Evolutionary conservation across 1,140 invertebrate species (phyloP).

Genomic region (Drosophila nebulosa): DNA sequence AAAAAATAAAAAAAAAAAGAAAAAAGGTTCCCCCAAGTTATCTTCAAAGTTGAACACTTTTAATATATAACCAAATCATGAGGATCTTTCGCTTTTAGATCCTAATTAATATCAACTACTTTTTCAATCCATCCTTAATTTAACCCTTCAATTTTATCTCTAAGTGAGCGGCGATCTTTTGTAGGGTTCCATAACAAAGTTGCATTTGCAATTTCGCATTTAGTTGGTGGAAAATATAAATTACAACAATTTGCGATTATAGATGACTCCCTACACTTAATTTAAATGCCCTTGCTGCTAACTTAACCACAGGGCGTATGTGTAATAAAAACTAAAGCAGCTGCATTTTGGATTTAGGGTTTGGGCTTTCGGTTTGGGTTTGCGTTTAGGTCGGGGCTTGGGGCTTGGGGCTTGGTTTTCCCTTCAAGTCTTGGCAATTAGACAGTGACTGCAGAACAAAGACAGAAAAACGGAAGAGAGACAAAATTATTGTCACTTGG

Average conservation of each 20-base stretch:
- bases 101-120: too few relatives aligned
- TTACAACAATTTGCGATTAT: conserved; percentile 20
- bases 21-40: too few relatives aligned
- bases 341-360: conserved; percentile 31
- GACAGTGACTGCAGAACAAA: conserved; percentile 67
- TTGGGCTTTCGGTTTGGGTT: conserved; percentile 31
- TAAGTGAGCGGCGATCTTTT: not conserved
- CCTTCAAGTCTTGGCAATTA: conserved; percentile 69
- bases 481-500: conserved; percentile 75
- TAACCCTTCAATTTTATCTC: too few relatives aligned
- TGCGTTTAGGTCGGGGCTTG: not conserved
- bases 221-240: conserved; percentile 6
- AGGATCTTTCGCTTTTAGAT: too few relatives aligned
- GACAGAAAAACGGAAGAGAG: conserved; percentile 30
- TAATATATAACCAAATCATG: too few relatives aligned
- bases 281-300: conserved; percentile 28
- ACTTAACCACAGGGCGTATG: conserved; percentile 63
- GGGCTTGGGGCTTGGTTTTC: conserved; percentile 6
- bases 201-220: not conserved
- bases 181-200: not conserved
- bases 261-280: conserved; percentile 3
- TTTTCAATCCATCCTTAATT: too few relatives aligned
- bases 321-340: conserved; percentile 41
- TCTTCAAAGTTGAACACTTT: too few relatives aligned
- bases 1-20: too few relatives aligned